Evolutionary conservation across 1,140 invertebrate species (phyloP), one percentile per base, ranked within the genome.

Genomic region (Drosophila watanabei): DNA sequence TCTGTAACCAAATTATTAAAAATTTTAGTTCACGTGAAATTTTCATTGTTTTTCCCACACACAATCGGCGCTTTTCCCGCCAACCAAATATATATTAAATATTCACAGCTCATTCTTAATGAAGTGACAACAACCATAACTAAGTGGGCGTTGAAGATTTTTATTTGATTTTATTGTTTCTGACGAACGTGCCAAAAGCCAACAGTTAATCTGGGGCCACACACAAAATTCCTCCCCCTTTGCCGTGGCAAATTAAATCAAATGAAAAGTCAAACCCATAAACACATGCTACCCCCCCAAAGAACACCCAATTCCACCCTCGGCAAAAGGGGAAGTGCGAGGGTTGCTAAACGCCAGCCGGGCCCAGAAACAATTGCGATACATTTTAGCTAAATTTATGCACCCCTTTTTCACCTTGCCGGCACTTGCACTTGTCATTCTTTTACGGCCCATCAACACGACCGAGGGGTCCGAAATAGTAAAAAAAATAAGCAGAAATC

Each of bases 161-260:
- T 85, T 89, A 89, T 89, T 89, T 90, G 85, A 89, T 89, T 89
- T 89, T 89, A 89, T 89, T 89, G 86, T 79, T 82, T 89, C 70
- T 81, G 86, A 69, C 75, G 86, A 90, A 84, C 82, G 85, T 85
- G 86, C 49, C 80, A 79, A 88, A 88, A 89, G 81, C 80, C 81
- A 89, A 81, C 85, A 81, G 78, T 79, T 85, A 79, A 89, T 89
- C 69, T 60, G 73, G 80, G 73, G 54, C 54, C 24, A 24, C 46
- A 45, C 45, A 61, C 51, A 8, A 35, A 35, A 13, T 41, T 43
- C 32, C 73, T 60, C 45, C 70, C 71, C 71, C 37, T 51, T 51
- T 33, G 60, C 54, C 81, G 71, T 75, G 46, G 65, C 75, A 90
- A 89, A 89, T 89, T 89, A 85, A 89, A 88, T 88, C 85, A 89